phyloP scores from a whole-genome alignment of 64 coral and sea anemone species.

The Stichodactyla helianthus region DNA sequence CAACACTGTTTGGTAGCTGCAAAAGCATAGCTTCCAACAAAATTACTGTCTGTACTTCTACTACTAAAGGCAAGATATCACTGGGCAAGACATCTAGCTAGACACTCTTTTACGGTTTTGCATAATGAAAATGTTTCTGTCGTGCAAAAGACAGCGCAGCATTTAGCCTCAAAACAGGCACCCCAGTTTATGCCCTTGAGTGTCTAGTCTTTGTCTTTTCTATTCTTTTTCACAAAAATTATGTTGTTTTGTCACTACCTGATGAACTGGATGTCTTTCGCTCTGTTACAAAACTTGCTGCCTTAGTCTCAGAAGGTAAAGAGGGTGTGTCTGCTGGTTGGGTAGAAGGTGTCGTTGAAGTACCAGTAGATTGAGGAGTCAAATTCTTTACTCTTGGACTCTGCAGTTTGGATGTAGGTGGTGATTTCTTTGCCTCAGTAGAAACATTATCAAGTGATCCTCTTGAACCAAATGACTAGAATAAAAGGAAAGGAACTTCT shows the following conservation, averaged over 20 bases:
- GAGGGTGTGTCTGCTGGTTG: constrained; percentile 1
- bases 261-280: constrained; percentile 21
- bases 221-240: no score
- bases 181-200: no score
- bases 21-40: no score
- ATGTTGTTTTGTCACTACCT: background rate
- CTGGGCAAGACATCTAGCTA: no score
- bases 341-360: background rate
- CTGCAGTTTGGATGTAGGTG: constrained; percentile 43
- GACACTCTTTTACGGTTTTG: no score
- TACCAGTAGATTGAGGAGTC: background rate
- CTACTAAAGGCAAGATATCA: no score
- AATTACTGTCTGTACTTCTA: no score
- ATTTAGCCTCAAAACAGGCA: no score
- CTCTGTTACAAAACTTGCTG: background rate
- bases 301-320: background rate
- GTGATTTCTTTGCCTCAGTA: constrained; percentile 32
- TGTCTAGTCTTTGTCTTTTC: no score
- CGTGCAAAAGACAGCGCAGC: no score
- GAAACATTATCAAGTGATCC: constrained; percentile 69
- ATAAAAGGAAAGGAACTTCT: background rate
- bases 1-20: no score
- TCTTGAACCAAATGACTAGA: constrained; percentile 84
- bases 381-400: constrained; percentile 46
- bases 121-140: no score